A percentile compares a stretch with the other conserved stretches of the same genome.
Evolutionary conservation across 2,797 vertebrate genomes (phyloP).

Genomic region (Moxostoma hubbsi): DNA sequence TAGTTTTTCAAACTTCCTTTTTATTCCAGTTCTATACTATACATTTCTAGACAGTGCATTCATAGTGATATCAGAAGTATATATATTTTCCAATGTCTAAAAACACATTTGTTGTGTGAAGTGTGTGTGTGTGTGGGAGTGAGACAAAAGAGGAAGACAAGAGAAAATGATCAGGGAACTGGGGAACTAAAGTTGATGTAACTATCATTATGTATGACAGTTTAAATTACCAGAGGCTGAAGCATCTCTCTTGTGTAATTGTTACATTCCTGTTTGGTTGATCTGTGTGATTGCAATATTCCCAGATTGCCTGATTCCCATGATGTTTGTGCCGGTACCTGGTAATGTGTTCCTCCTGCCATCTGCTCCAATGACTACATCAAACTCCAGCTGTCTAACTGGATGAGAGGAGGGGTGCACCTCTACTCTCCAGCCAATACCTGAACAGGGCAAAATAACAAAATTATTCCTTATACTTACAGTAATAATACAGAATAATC

Average conservation of each 20-base stretch:
- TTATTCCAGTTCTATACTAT: too few species aligned
- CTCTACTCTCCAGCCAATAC: conserved; percentile 89
- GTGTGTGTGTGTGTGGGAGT: conserved; percentile 10
- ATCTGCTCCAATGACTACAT: conserved; percentile 92
- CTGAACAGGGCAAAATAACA: conserved; percentile 66
- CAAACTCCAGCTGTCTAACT: conserved; percentile 87
- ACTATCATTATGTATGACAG: background rate
- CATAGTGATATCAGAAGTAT: too few species aligned
- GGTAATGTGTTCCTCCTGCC: conserved; percentile 94
- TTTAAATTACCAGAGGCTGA: background rate
- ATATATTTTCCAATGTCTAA: background rate
- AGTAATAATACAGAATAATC: too few species aligned
- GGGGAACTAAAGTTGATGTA: background rate
- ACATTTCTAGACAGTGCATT: too few species aligned
- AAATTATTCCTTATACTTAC: background rate
- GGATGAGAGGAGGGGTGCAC: conserved; percentile 86
- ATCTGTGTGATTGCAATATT: background rate
- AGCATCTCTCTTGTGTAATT: background rate
- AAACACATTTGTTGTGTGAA: background rate
- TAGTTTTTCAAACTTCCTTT: background rate
- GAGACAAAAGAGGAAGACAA: background rate
- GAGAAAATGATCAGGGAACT: background rate
- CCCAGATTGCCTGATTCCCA: background rate
- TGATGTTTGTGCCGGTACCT: conserved; percentile 73
- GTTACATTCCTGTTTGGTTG: background rate